These are phyloP conservation scores for Busarellus nigricollis DNA, from an alignment of 2,797 vertebrate species.

Conservation along the genomic window DNA sequence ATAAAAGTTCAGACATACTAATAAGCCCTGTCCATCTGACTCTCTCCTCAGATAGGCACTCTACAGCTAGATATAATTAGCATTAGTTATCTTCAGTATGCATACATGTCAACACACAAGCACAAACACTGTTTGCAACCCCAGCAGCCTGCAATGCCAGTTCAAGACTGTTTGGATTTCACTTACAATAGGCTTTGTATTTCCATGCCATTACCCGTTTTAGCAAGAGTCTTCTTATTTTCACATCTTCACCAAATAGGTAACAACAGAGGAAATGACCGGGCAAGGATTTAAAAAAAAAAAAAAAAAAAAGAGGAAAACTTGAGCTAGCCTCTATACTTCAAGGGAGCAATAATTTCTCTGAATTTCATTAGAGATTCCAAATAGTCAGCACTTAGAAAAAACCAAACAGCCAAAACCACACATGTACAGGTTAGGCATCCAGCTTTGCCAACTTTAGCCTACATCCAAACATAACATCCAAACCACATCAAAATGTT, in stretches of 20 bases:
- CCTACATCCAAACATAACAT: neutral
- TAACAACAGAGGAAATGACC: neutral
- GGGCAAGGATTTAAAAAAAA: neutral
- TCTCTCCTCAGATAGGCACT: neutral
- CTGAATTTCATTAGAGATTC: neutral
- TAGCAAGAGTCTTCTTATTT: neutral
- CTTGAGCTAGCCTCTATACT: neutral
- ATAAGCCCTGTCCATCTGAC: neutral
- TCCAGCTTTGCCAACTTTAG: neutral
- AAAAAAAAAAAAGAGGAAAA: neutral
- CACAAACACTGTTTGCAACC: neutral
- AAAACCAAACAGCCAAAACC: neutral
- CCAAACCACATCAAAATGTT: neutral
- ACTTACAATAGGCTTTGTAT: neutral
- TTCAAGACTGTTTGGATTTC: neutral
- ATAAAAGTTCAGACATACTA: neutral
- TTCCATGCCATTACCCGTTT: neutral
- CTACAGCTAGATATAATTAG: neutral
- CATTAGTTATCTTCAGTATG: neutral
- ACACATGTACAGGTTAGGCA: neutral
- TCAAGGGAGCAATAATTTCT: neutral
- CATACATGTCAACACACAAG: neutral
- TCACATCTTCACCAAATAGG: neutral
- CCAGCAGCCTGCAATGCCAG: neutral
- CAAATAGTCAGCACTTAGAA: neutral